These are phyloP conservation scores for Clivina fossor DNA, from an alignment of 2,888 invertebrate genomes.

Conservation along the genomic window DNA sequence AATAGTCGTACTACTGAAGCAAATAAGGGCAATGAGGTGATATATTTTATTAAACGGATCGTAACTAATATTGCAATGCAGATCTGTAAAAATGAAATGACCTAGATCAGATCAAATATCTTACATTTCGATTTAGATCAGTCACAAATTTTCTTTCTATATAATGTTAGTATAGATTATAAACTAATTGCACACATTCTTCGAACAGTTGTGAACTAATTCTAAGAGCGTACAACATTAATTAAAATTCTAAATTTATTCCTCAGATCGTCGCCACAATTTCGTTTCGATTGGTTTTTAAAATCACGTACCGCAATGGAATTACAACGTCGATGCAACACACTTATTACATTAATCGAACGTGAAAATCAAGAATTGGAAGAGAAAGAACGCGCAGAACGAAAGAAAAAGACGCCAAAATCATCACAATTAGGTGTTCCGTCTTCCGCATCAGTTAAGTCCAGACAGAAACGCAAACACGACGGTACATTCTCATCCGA, in stretches of 20 bases:
- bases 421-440: conserved; percentile 50
- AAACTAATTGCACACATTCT: too few relatives aligned
- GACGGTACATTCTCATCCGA: conserved; percentile 58
- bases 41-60: too few relatives aligned
- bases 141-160: too few relatives aligned
- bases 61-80: too few relatives aligned
- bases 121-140: too few relatives aligned
- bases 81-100: too few relatives aligned
- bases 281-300: conserved; percentile 99
- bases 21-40: too few relatives aligned
- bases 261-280: conserved; percentile 76
- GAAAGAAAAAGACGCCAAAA: conserved; percentile 73
- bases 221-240: too few relatives aligned
- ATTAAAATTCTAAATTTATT: conserved; percentile 11
- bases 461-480: conserved; percentile 66
- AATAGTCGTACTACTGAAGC: too few relatives aligned
- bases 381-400: conserved; percentile 89
- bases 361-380: conserved; percentile 97
- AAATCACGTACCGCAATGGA: conserved; percentile 98
- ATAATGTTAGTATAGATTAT: too few relatives aligned
- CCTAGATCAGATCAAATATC: too few relatives aligned
- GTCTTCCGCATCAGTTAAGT: conserved; percentile 60
- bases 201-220: too few relatives aligned
- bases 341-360: conserved; percentile 96
- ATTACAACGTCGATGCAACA: conserved; percentile 95